These are phyloP conservation scores for Sinotaia quadrata DNA, from an alignment of 2,888 invertebrate species.

Conservation along the genomic window DNA sequence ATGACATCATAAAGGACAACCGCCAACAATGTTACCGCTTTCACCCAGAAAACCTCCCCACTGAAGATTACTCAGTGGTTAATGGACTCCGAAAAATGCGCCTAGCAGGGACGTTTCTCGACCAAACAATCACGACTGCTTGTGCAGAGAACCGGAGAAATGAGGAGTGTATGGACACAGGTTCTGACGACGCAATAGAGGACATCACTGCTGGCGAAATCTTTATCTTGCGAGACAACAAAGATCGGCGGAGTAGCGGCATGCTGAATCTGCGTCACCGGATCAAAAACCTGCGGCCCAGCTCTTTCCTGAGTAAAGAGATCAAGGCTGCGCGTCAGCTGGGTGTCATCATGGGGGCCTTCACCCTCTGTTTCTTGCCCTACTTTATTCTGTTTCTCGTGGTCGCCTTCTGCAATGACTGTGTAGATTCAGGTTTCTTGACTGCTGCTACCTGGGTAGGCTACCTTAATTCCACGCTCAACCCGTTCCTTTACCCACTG, in stretches of 20 bases:
- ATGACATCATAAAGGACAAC: conserved; percentile 21
- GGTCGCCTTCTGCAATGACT: conserved; percentile 74
- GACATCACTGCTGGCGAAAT: conserved; percentile 27
- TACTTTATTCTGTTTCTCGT: conserved; percentile 77
- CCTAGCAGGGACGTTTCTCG: conserved; percentile 50
- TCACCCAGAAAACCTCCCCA: not conserved
- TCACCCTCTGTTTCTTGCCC: conserved; percentile 77
- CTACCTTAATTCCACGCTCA: conserved; percentile 75
- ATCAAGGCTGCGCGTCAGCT: conserved; percentile 76
- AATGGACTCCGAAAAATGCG: conserved; percentile 50
- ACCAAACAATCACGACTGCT: conserved; percentile 47
- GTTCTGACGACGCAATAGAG: conserved; percentile 21
- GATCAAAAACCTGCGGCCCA: conserved; percentile 54
- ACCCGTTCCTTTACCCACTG: conserved; percentile 75
- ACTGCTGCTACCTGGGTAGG: conserved; percentile 75
- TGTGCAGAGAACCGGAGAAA: conserved; percentile 34
- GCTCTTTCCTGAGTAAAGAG: conserved; percentile 66
- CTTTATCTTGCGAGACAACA: conserved; percentile 51
- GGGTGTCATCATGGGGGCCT: conserved; percentile 77
- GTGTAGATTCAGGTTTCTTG: conserved; percentile 72
- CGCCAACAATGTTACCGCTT: not conserved
- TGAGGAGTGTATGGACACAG: conserved; percentile 24
- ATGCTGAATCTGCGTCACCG: conserved; percentile 25
- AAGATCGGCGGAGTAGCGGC: conserved; percentile 43
- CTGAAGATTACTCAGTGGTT: conserved; percentile 47